Evolutionary conservation across 1,140 invertebrate genomes (phyloP).

Genomic region (Drosophila quadrilineata): DNA sequence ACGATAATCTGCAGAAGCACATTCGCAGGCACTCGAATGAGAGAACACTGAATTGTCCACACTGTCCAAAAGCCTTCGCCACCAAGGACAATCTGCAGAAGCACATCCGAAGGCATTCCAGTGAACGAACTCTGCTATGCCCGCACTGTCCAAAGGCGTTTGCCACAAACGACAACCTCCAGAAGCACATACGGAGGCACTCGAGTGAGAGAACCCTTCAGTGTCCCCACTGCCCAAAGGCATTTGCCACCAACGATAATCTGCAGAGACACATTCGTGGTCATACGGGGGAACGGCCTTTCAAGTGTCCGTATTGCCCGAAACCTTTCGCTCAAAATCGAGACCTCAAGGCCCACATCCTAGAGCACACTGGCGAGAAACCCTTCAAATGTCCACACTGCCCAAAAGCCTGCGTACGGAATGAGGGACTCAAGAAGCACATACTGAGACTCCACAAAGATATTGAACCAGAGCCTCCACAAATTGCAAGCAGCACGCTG

Average conservation of each 20-base stretch:
- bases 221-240: conserved; percentile 32
- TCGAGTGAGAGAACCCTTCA: conserved; percentile 19
- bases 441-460: conserved; percentile 34
- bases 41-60: conserved; percentile 20
- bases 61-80: conserved; percentile 34
- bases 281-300: conserved; percentile 29
- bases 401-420: conserved; percentile 32
- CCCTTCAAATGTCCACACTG: conserved; percentile 36
- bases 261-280: conserved; percentile 36
- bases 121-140: conserved; percentile 19
- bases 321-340: conserved; percentile 36
- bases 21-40: conserved; percentile 33
- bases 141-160: conserved; percentile 37
- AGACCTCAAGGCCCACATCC: conserved; percentile 35
- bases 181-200: conserved; percentile 35
- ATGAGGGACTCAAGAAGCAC: conserved; percentile 35
- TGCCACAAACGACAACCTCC: conserved; percentile 36
- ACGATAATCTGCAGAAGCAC: conserved; percentile 36
- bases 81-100: conserved; percentile 40
- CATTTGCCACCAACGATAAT: conserved; percentile 37
- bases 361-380: conserved; percentile 35
- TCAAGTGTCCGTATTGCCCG: conserved; percentile 30
- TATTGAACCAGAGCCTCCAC: conserved; percentile 4
- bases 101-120: conserved; percentile 29
- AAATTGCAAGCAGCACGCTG: background rate